These are phyloP conservation scores for Eupithecia abbreviata DNA, from an alignment of 2,888 invertebrate genomes.

Conservation along the genomic window DNA sequence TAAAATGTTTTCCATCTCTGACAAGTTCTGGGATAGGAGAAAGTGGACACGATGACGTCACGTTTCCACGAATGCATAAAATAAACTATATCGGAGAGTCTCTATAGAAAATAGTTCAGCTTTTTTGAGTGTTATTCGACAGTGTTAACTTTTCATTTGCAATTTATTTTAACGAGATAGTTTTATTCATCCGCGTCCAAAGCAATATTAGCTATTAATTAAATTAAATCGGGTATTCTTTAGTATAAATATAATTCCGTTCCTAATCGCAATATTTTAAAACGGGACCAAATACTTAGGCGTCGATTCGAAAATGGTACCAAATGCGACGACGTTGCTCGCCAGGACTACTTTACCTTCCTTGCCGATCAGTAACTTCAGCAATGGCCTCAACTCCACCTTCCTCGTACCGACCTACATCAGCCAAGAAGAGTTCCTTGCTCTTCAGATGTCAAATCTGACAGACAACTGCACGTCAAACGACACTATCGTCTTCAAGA, in stretches of 20 bases:
- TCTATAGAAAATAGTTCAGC: constrained; percentile 63
- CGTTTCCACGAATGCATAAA: constrained; percentile 66
- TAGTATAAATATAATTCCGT: constrained; percentile 56
- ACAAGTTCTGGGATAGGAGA: constrained; percentile 76
- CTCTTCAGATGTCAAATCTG: constrained; percentile 81
- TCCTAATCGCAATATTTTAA: constrained; percentile 66
- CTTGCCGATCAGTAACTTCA: constrained; percentile 50
- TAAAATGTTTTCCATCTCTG: constrained; percentile 73
- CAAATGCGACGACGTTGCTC: constrained; percentile 61
- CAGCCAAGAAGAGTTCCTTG: constrained; percentile 83
- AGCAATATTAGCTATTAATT: constrained; percentile 43
- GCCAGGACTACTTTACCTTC: constrained; percentile 65
- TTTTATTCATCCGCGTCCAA: constrained; percentile 33
- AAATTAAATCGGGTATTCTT: constrained; percentile 58
- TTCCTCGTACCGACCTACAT: constrained; percentile 82
- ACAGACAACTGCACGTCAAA: constrained; percentile 79
- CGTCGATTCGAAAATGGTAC: constrained; percentile 62
- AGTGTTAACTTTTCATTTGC: constrained; percentile 67
- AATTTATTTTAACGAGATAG: constrained; percentile 43
- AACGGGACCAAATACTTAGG: constrained; percentile 63
- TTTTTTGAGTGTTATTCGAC: constrained; percentile 75
- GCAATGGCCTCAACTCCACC: constrained; percentile 64
- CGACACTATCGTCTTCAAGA: constrained; percentile 82
- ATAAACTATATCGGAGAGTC: constrained; percentile 54
- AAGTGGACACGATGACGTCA: constrained; percentile 73